Evolutionary conservation across 2,113 vertebrate species (phyloP), one percentile per base, ranked within the genome.

Genomic region (Malurus alboscapulatus): DNA sequence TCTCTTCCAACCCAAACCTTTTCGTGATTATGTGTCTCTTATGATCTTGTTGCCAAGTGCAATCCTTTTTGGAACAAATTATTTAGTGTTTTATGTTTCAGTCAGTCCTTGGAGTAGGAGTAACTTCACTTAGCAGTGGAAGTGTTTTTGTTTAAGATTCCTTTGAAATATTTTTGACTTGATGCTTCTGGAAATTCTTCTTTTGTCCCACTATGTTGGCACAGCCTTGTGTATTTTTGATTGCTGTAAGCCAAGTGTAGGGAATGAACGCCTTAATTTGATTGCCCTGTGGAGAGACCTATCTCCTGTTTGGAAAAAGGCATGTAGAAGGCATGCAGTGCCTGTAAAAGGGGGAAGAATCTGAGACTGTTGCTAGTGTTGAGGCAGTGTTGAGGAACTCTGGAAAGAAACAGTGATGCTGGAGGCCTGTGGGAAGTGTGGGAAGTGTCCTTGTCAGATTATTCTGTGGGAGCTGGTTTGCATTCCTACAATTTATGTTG

Each of bases 121-220:
- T 51, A 71, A 44, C 53, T 90, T 85, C 18, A 38, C 29, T 82
- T 94, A 77, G 73, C 89, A 87, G 66, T 29, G 34, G 24, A 32
- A 19, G 8, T 86, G 57, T 88, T 93, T 86, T 81, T 34, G 68
- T 92, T 89, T 75, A 72, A 69, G 72, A 54, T 92, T 90, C n/a
- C 50, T 73, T 77, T 84, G 63, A 61, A 45, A 7, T 63, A 9
- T 91, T 92, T 93, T 50, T 87, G 36, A 72, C 53, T 87, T 76
- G 10, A 32, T 51, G 50, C 66, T 78, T 92, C 69, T 87, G 81
- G 48, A 88, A 94, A 53, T 63, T 44, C 51, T 84, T 80, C 25
- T 72, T 87, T 81, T 89, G 57, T 91, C 74, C 61, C 45, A 68
- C 57, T 62, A 2, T 44, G 17, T 19, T 95, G 66, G 78, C 66